Base-by-base conservation (phyloP, 1,140 invertebrate genomes). In the Ylistrum balloti region DNA sequence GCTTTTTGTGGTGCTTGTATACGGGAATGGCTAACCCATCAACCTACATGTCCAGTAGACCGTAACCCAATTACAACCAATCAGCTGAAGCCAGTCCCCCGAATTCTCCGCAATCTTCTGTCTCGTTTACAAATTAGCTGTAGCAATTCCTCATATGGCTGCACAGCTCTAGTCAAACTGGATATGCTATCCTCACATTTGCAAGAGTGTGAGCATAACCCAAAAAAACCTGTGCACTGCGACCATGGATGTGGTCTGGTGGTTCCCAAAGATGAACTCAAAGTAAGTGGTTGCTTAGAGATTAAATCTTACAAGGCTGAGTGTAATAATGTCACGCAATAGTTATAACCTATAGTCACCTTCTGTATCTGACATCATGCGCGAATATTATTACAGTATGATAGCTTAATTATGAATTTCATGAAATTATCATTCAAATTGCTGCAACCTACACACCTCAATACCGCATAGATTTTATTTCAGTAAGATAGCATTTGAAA, bases 1-100 rank as follows among this genome's bases (percentile, higher is more conserved):
- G 98, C 98, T 90, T 99, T 99, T 97, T 99, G 99, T 96, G 97
- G 98, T 94, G 97, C 97, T 28, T 99, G 99, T 96, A 99, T 99
- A 92, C 98, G 98, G 88, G 98, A 99, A 96, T 99, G 99, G 99
- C 97, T 99, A 90, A 98, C 97, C 87, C 97, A 98, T 74, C 98
- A 99, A 95, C 98, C 98, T 22, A 99, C 98, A 33, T 99, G 99
- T 96, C 99, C 99, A 33, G 97, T 99, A 85, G 99, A 99, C 96
- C 97, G 99, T 87, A 98, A 98, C 94, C 97, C 98, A 86, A 98
- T 99, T 88, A 99, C 98, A 34, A 97, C 97, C 22, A 97, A 98
- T 89, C 98, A 99, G 96, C 96, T 99, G 5, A 97, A 98, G 96
- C 98, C 98, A 90, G 98, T 99, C 87, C 98, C 99, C 34, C 97